phyloP scores from a whole-genome alignment of 2,888 invertebrate genomes.

The Melanophora roralis region DNA sequence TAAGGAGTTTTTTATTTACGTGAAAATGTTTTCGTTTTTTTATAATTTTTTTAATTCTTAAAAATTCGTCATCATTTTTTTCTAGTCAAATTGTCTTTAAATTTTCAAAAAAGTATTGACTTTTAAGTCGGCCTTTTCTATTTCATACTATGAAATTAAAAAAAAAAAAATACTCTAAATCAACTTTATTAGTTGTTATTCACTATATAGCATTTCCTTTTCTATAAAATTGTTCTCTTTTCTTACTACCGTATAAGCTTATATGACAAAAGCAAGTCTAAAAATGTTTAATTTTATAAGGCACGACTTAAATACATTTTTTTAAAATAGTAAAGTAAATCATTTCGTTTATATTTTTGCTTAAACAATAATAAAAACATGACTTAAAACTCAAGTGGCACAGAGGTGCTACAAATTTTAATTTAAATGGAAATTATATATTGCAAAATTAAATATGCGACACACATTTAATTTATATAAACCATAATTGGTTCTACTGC shows the following conservation, averaged over 20 bases:
- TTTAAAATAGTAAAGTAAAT: slow-evolving; percentile 75
- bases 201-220: slow-evolving; percentile 38
- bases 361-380: not conserved
- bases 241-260: slow-evolving; percentile 40
- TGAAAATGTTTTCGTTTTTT: too few relatives aligned
- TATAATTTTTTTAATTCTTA: not conserved
- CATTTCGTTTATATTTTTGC: slow-evolving; percentile 66
- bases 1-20: too few relatives aligned
- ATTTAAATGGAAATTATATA: slow-evolving; percentile 20
- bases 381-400: slow-evolving; percentile 13
- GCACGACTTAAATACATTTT: slow-evolving; percentile 68
- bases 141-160: not conserved
- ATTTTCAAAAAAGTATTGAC: too few relatives aligned
- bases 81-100: not conserved
- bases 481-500: slow-evolving; percentile 76
- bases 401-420: slow-evolving; percentile 53
- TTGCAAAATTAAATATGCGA: slow-evolving; percentile 65
- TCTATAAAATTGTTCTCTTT: slow-evolving; percentile 23
- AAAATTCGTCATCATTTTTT: slow-evolving; percentile 18
- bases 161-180: not conserved
- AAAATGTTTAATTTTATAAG: too few relatives aligned
- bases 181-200: not conserved
- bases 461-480: slow-evolving; percentile 75
- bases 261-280: not conserved
- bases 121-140: slow-evolving; percentile 13